Evolutionary conservation across 2,888 invertebrate species (phyloP).

Genomic region (Stictocephala bisonia): DNA sequence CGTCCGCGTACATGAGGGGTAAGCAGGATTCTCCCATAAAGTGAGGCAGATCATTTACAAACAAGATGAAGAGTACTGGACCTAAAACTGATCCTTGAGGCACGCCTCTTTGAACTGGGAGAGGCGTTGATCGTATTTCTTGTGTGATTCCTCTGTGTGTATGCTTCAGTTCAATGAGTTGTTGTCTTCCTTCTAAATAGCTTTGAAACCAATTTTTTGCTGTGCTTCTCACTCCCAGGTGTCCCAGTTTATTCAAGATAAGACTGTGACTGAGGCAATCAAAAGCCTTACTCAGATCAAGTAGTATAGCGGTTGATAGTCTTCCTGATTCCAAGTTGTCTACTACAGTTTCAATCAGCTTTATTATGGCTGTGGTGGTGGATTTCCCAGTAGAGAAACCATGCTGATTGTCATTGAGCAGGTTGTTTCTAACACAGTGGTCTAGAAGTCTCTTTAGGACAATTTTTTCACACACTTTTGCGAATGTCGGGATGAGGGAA

Average conservation of each 20-base stretch:
- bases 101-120: background rate
- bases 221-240: no score
- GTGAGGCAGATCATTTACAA: background rate
- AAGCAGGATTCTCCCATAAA: background rate
- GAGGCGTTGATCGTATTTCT: background rate
- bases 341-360: conserved; percentile 1
- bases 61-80: background rate
- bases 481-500: background rate
- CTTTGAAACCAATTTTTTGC: no score
- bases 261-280: background rate
- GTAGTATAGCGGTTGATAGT: background rate
- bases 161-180: no score
- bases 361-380: background rate
- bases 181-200: no score
- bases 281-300: background rate
- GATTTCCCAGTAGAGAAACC: background rate
- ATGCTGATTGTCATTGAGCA: background rate
- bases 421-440: conserved; percentile 1
- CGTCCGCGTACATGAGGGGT: background rate
- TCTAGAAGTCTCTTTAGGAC: conserved; percentile 3
- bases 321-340: background rate
- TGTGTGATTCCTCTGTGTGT: background rate
- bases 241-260: background rate
- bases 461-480: conserved; percentile 3
- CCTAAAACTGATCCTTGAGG: conserved; percentile 2